phyloP scores from a whole-genome alignment of 2,797 vertebrate species.

The Pseudochromis fuscus region DNA sequence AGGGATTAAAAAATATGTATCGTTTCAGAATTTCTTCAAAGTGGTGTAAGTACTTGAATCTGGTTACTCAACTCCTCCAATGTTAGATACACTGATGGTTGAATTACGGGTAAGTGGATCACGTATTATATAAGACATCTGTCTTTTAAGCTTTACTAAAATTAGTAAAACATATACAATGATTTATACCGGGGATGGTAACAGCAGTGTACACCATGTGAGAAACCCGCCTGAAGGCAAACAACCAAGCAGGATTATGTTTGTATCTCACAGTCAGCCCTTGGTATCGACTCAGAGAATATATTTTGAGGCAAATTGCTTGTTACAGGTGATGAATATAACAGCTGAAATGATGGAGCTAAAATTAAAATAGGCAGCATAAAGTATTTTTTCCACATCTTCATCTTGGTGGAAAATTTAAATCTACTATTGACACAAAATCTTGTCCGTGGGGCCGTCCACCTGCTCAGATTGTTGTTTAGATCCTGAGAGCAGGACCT shows the following conservation, averaged over 20 bases:
- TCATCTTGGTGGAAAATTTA: no score
- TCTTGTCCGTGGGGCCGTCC: neutral
- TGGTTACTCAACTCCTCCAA: no score
- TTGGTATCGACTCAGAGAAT: no score
- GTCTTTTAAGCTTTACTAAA: neutral
- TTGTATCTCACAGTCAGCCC: no score
- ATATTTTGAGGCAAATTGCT: no score
- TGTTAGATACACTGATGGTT: no score
- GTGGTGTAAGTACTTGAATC: no score
- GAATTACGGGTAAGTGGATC: neutral
- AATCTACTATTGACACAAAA: no score
- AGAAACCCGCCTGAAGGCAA: neutral
- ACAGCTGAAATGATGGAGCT: neutral
- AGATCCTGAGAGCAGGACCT: slow-evolving; percentile 8
- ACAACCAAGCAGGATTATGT: neutral
- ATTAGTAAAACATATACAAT: neutral
- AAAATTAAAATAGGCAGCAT: neutral
- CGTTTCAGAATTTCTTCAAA: no score
- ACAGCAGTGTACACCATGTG: neutral
- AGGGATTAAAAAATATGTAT: neutral
- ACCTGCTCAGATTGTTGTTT: slow-evolving; percentile 25
- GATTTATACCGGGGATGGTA: neutral
- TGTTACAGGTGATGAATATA: no score
- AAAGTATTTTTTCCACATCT: neutral
- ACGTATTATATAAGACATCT: neutral